Conservation (phyloP, 2,113 vertebrate genomes). For the Nanorana parkeri region DNA sequence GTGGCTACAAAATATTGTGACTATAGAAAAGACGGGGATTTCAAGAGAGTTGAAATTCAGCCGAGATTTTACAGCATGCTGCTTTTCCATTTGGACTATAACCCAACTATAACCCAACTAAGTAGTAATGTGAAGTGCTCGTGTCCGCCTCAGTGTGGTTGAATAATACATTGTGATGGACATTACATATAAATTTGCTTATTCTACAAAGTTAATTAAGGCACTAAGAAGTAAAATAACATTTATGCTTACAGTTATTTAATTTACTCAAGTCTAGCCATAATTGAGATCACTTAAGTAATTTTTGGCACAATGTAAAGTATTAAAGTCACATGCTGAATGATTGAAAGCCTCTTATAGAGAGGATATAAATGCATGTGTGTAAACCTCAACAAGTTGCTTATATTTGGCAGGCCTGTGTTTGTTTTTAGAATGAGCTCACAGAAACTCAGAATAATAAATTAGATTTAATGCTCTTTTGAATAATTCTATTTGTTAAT, state of each 20-base stretch:
- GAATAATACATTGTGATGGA: too few species aligned
- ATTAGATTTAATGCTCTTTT: neutral
- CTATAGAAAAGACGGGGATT: too few species aligned
- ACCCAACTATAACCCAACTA: too few species aligned
- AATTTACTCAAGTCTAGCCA: constrained; percentile 5
- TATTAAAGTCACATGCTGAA: too few species aligned
- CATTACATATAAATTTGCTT: too few species aligned
- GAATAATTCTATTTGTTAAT: constrained; percentile 36
- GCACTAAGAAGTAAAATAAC: neutral
- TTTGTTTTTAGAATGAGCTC: constrained; percentile 46
- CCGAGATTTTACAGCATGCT: too few species aligned
- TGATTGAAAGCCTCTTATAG: constrained; percentile 1
- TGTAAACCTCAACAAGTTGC: constrained; percentile 1
- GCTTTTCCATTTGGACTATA: too few species aligned
- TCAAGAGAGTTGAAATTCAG: too few species aligned
- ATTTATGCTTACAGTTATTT: neutral
- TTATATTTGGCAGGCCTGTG: neutral
- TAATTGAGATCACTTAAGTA: neutral
- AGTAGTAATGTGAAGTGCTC: too few species aligned
- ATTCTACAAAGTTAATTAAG: neutral
- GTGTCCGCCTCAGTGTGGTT: too few species aligned
- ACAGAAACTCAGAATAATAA: constrained; percentile 19
- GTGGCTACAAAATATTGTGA: too few species aligned
- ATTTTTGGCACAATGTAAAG: neutral
- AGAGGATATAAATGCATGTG: neutral